phyloP scores from a whole-genome alignment of 2,888 invertebrate genomes.

The Hyppa rectilinea region DNA sequence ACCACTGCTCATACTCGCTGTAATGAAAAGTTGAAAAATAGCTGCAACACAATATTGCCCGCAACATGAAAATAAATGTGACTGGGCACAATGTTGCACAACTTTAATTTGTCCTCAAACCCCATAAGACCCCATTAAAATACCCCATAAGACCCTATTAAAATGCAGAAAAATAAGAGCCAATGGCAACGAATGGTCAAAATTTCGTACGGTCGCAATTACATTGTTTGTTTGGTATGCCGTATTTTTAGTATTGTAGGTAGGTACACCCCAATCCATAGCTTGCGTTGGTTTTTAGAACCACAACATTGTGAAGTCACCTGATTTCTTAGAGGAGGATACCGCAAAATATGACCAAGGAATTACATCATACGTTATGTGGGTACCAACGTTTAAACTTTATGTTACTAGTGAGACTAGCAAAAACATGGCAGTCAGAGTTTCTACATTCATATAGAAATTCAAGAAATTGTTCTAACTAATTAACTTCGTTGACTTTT shows the following conservation, averaged over 20 bases:
- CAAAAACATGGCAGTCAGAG: background rate
- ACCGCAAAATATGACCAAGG: too few relatives aligned
- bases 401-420: background rate
- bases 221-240: too few relatives aligned
- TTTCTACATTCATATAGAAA: constrained; percentile 16
- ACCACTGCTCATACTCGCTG: too few relatives aligned
- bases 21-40: background rate
- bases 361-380: background rate
- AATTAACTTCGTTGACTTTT: constrained; percentile 55
- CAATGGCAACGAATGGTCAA: background rate
- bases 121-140: too few relatives aligned
- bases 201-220: background rate
- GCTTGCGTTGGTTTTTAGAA: background rate
- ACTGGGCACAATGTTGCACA: background rate
- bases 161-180: background rate
- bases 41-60: background rate
- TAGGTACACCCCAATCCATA: background rate
- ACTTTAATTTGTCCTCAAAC: too few relatives aligned
- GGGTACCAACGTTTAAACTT: too few relatives aligned
- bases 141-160: too few relatives aligned
- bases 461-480: constrained; percentile 33
- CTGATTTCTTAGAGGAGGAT: too few relatives aligned
- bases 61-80: too few relatives aligned
- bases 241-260: too few relatives aligned
- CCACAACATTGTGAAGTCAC: background rate